Evolutionary conservation across 1,140 invertebrate species (phyloP).

Genomic region (Cryptotermes secundus): DNA sequence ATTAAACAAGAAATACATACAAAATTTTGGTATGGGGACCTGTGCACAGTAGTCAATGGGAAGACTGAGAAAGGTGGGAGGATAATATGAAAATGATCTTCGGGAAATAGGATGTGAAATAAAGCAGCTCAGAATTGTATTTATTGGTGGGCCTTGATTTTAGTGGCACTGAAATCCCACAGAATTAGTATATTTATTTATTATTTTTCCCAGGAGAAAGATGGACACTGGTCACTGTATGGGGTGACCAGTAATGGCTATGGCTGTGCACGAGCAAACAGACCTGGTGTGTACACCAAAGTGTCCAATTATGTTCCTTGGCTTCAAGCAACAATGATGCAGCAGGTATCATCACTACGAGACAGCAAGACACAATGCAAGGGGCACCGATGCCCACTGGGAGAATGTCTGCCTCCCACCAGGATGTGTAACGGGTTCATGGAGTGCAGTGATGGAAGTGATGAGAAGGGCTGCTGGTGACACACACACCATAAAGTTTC

Average conservation of each 20-base stretch:
- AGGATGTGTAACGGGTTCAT: constrained; percentile 73
- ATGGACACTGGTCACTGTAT: constrained; percentile 60
- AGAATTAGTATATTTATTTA: background rate
- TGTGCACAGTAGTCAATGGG: too few species aligned
- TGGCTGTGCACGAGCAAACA: constrained; percentile 77
- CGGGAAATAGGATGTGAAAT: too few species aligned
- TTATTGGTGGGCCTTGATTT: too few species aligned
- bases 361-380: constrained; percentile 49
- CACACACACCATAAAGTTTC: background rate
- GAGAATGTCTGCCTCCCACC: constrained; percentile 69
- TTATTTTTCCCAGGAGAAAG: constrained; percentile 49
- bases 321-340: constrained; percentile 34
- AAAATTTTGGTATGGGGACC: too few species aligned
- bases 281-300: constrained; percentile 87
- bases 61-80: too few species aligned
- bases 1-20: too few species aligned
- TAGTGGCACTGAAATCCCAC: too few species aligned
- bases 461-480: constrained; percentile 55
- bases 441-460: constrained; percentile 73
- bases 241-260: constrained; percentile 86
- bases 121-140: too few species aligned
- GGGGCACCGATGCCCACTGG: constrained; percentile 72
- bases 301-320: constrained; percentile 70
- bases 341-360: constrained; percentile 33
- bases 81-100: too few species aligned